These are phyloP conservation scores for Bradypodion pumilum DNA, from an alignment of 2,797 vertebrate species.

Conservation along the genomic window DNA sequence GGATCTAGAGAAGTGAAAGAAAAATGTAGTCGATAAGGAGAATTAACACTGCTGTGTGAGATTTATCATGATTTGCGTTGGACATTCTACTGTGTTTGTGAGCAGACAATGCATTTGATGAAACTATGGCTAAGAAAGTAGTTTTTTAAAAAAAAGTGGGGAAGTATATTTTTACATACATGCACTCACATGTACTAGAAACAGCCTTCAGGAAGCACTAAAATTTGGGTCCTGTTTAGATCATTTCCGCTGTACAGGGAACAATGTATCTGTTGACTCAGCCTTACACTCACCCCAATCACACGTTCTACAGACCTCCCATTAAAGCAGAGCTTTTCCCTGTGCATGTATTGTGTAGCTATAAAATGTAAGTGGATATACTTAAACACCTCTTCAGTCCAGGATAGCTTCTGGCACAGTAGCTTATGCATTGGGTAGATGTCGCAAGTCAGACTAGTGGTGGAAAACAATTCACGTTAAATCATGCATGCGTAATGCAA, in stretches of 20 bases:
- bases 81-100: neutral
- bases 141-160: neutral
- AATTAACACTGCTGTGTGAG: neutral
- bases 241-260: neutral
- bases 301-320: neutral
- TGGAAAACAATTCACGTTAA: neutral
- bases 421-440: neutral
- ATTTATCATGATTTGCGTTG: neutral
- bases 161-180: neutral
- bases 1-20: neutral
- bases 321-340: neutral
- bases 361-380: neutral
- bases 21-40: neutral
- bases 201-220: neutral
- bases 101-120: neutral
- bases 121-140: neutral
- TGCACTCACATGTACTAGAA: neutral
- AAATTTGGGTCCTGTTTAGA: neutral
- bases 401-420: neutral
- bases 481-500: neutral
- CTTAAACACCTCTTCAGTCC: neutral
- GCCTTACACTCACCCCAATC: neutral
- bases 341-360: neutral
- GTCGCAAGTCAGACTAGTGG: neutral
- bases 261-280: neutral